phyloP scores from a whole-genome alignment of 2,797 vertebrate genomes.

The Adrianichthys oophorus region DNA sequence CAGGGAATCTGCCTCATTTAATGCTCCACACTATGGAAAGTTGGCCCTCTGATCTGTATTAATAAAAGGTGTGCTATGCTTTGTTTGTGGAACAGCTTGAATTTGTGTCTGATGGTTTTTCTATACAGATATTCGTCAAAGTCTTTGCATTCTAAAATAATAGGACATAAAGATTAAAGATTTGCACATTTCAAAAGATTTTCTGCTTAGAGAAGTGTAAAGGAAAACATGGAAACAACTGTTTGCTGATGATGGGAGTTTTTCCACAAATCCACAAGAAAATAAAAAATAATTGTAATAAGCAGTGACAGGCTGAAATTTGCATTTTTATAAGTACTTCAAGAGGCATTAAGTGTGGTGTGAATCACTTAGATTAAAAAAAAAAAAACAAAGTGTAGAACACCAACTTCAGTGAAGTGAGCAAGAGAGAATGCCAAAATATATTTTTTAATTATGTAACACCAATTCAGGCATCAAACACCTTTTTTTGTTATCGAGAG shows the following conservation, averaged over 20 bases:
- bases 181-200: too few relatives aligned
- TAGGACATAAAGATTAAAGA: background rate
- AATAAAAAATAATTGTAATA: constrained; percentile 15
- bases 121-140: constrained; percentile 24
- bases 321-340: constrained; percentile 21
- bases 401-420: constrained; percentile 12
- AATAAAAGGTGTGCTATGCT: constrained; percentile 35
- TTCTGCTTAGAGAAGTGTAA: too few relatives aligned
- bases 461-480: background rate
- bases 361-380: constrained; percentile 19
- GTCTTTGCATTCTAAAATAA: constrained; percentile 17
- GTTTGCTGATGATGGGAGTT: too few relatives aligned
- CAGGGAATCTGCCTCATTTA: constrained; percentile 56
- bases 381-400: constrained; percentile 10
- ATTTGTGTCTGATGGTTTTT: constrained; percentile 13
- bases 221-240: too few relatives aligned
- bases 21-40: constrained; percentile 45
- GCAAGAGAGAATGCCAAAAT: constrained; percentile 1
- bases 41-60: constrained; percentile 43
- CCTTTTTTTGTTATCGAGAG: too few relatives aligned
- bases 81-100: constrained; percentile 20
- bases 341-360: constrained; percentile 9
- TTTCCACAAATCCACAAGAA: too few relatives aligned
- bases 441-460: constrained; percentile 5
- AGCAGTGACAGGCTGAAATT: constrained; percentile 18